phyloP scores from a whole-genome alignment of 2,888 invertebrate species.

The Ceratothoa steindachneri region DNA sequence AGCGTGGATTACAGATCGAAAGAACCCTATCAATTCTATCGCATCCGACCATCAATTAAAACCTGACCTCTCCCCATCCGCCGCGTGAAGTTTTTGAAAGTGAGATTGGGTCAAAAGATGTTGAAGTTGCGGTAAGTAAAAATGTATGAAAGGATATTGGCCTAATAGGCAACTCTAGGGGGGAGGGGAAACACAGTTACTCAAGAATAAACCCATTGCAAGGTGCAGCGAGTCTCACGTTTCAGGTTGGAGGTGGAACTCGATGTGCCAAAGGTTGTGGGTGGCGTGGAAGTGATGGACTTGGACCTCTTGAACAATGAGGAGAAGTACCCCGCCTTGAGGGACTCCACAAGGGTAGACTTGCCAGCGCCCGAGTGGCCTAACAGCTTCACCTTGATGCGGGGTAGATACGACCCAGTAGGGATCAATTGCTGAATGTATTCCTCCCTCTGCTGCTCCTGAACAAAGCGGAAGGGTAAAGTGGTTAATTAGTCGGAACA shows the following conservation, averaged over 20 bases:
- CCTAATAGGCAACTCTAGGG: no score
- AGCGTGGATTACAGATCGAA: no score
- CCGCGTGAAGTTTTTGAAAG: no score
- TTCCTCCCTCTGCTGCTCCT: slow-evolving; percentile 55
- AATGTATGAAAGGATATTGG: no score
- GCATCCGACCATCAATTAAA: no score
- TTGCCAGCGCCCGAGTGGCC: slow-evolving; percentile 72
- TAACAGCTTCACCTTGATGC: slow-evolving; percentile 66
- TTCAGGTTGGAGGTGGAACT: neutral
- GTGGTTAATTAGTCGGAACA: no score
- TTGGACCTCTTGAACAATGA: slow-evolving; percentile 63
- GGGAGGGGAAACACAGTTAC: no score
- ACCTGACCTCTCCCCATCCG: no score
- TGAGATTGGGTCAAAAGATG: no score
- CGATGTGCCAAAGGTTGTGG: neutral
- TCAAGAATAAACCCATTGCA: no score
- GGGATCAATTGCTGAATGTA: slow-evolving; percentile 64
- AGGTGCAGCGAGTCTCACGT: neutral
- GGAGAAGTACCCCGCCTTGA: slow-evolving; percentile 65
- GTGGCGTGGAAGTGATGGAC: slow-evolving; percentile 52
- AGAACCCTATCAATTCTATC: no score
- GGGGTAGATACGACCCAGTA: slow-evolving; percentile 58
- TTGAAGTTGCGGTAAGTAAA: no score
- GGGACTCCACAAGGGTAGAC: slow-evolving; percentile 63
- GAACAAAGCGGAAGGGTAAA: neutral